These are phyloP conservation scores for Puffinus mauretanicus DNA, from an alignment of 2,113 vertebrate genomes.

Conservation along the genomic window DNA sequence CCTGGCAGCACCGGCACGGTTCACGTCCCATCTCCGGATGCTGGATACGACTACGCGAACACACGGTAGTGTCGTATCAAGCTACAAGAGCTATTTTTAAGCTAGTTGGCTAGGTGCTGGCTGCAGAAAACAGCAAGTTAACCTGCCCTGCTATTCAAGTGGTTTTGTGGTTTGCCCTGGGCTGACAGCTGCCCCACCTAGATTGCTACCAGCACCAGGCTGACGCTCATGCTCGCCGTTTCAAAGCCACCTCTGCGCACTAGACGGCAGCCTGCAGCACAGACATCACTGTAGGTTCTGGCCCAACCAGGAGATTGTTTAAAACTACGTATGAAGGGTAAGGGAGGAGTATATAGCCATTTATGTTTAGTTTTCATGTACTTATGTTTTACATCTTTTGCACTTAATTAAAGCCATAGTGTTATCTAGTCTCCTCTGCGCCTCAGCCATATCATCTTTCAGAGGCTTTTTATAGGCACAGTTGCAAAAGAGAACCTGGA, in stretches of 20 bases:
- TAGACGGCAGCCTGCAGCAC: background rate
- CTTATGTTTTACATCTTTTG: background rate
- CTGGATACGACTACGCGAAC: background rate
- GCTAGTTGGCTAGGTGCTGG: background rate
- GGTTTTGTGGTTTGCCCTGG: background rate
- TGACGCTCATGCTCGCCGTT: rapidly evolving
- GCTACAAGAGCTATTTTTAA: background rate
- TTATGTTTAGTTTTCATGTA: background rate
- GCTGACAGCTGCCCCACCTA: background rate
- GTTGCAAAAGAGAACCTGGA: background rate
- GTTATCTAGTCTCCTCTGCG: background rate
- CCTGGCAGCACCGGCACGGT: background rate
- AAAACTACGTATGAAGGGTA: background rate
- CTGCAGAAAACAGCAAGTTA: background rate
- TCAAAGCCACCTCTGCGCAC: background rate
- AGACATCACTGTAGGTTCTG: background rate
- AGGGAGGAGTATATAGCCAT: background rate
- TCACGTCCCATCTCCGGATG: rapidly evolving
- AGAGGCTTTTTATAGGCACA: background rate
- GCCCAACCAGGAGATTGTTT: background rate
- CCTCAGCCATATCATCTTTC: background rate
- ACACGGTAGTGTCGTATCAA: rapidly evolving
- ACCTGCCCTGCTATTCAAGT: background rate
- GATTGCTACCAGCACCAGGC: background rate
- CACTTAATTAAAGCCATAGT: background rate